Conservation (phyloP, 2,888 invertebrate species). For the Eupithecia centaureata region DNA sequence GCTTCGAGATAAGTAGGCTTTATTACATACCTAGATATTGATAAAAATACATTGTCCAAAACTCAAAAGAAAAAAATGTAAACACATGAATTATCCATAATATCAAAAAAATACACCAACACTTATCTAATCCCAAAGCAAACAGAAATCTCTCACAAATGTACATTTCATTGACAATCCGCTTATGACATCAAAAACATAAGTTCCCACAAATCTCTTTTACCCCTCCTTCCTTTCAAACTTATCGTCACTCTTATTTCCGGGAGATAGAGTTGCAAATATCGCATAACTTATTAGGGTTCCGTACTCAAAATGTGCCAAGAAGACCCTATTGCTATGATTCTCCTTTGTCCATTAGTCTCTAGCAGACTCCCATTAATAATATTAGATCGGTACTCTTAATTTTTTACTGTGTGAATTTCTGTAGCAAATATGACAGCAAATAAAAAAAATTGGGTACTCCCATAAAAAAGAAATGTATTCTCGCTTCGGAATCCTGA, state of each 20-base stretch:
- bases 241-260: not conserved
- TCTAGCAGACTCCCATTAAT: too few species aligned
- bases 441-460: too few species aligned
- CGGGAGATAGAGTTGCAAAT: not conserved
- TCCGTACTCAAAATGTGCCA: not conserved
- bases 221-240: not conserved
- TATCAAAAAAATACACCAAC: slow-evolving; percentile 9
- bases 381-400: too few species aligned
- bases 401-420: too few species aligned
- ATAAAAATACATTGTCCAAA: not conserved
- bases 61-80: not conserved
- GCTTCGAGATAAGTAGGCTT: not conserved
- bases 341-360: not conserved
- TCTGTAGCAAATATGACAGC: too few species aligned
- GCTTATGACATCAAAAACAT: slow-evolving; percentile 70
- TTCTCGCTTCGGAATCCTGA: not conserved
- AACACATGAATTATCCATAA: not conserved
- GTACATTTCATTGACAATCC: slow-evolving; percentile 59
- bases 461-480: too few species aligned
- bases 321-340: not conserved
- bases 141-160: slow-evolving; percentile 41
- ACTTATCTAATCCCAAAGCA: slow-evolving; percentile 37
- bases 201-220: slow-evolving; percentile 55
- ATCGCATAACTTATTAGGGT: not conserved
- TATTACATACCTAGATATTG: too few species aligned